Base-by-base conservation (phyloP, 2,113 vertebrate species). In the Corythornis vintsioides region DNA sequence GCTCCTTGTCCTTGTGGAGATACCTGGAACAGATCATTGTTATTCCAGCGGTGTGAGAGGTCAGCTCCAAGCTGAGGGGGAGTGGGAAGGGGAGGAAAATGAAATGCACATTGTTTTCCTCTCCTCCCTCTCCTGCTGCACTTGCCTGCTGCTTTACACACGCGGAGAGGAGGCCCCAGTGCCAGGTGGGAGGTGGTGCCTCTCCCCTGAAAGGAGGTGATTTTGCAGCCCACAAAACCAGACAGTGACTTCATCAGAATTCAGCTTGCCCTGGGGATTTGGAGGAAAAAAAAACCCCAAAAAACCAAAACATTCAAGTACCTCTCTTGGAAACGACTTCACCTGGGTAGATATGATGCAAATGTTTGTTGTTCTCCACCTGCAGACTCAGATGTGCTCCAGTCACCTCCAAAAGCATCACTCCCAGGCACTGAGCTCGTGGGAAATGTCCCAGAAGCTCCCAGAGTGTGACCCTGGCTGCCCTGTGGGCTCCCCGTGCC, bases 401-500 rank as follows among this genome's bases (percentile, higher is more conserved):
- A 26, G n/a, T 56, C 28, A 11, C 55, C 45, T 50, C 18, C 1
- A 19, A 60, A 52, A 57, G 25, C 3, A 2, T 3, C 15, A 33
- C 0, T 3, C 45, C 1, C 3, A 40, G 11, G 33, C 42, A 82
- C 38, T 72, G 48, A 33, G 55, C 42, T 66, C 4, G 1, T 66
- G 74, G 71, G 25, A 74, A 48, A 25, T 38, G 72, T 25, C 21
- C n/a, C 20, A 7, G 59, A n/a, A 38, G 64, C 43, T 52, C 53
- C 2, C 52, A 29, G 77, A 52, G 26, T 3, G 1, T 0, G 4
- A 3, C 47, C 28, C 26, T 0, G 0, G 31, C 24, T 43, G 1
- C 43, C 55, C 28, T 0, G 0, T 17, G 50, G 66, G 26, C 24
- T 82, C 15, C 56, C n/a, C 13, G 56, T 33, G 31, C 11, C 0